Base-by-base conservation (phyloP, 2,888 invertebrate species). In the Alcis repandata region DNA sequence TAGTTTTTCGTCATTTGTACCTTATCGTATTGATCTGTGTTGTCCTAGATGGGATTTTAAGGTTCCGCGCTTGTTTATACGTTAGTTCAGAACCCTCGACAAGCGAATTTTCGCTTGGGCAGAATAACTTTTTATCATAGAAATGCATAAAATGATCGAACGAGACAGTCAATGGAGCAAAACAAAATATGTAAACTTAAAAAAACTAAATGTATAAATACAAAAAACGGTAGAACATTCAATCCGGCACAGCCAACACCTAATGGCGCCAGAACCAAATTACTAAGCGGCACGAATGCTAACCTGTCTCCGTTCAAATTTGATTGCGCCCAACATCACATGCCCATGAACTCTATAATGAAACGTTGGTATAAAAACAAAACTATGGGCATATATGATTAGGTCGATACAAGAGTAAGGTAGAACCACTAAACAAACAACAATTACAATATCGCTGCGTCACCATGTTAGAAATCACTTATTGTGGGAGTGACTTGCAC, bases 331-430 rank as follows among this genome's bases (percentile, higher is more conserved):
- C 84, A 89, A 91, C 91, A 91, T 90, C 89, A 90, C 89, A 91
- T 91, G 92, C 92, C 92, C 91, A 91, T 92, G 91, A 92, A 92
- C 90, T 91, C 91, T 89, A 90, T 92, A 92, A 92, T 92, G 91
- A 91, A 91, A 91, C 88, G 85, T 82, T 84, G 80, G 78, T 89
- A 92, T 89, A 92, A 92, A 92, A 92, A 93, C 91, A 92, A 92
- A 93, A 92, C 91, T 90, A 90, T 89, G 88, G 90, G 92, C 91
- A 92, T 92, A 92, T 91, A 92, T 91, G 92, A 93, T 92, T 92
- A 92, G 92, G 84, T 84, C 86, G 91, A 92, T 93, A 93, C 92
- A 93, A 88, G 92, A 87, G 92, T 91, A 90, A 92, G 92, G 92
- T 91, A 92, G 92, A 92, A 85, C 90, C 89, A 87, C 91, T 92